These are phyloP conservation scores for Dexiosoma caninum DNA, from an alignment of 2,888 invertebrate genomes.

Conservation along the genomic window DNA sequence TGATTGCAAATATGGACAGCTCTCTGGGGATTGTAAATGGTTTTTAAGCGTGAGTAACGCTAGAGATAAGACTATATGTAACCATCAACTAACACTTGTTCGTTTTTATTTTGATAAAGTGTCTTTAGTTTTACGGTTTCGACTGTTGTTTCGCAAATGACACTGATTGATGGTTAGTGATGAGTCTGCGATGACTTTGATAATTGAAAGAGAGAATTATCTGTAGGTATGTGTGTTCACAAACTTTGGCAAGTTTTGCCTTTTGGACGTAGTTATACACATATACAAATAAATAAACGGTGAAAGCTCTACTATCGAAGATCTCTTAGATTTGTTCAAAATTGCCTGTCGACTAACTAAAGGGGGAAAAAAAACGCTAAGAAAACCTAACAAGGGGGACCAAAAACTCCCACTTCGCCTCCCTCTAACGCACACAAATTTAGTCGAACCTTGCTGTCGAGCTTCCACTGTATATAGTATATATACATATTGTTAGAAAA, in stretches of 20 bases:
- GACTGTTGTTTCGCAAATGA: conserved; percentile 42
- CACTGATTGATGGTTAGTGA: conserved; percentile 59
- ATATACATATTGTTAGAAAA: too few relatives aligned
- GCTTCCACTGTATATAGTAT: too few relatives aligned
- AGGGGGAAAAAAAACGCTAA: too few relatives aligned
- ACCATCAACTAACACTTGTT: neutral
- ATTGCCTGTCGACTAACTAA: too few relatives aligned
- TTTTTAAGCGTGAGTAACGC: neutral
- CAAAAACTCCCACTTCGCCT: too few relatives aligned
- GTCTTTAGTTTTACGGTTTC: neutral
- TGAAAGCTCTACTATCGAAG: too few relatives aligned
- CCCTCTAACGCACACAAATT: too few relatives aligned
- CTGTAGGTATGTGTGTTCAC: conserved; percentile 31
- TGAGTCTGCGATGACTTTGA: conserved; percentile 52
- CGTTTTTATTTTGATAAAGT: neutral
- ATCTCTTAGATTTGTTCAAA: too few relatives aligned
- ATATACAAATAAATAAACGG: too few relatives aligned
- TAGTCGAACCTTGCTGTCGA: too few relatives aligned
- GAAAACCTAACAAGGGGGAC: too few relatives aligned
- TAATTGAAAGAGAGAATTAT: conserved; percentile 51
- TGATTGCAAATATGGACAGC: neutral
- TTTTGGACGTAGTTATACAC: conserved; percentile 25
- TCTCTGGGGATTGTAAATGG: neutral
- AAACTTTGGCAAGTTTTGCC: conserved; percentile 29
- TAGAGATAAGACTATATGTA: neutral